Base-by-base conservation (phyloP, 2,888 invertebrate species). In the Hypselothyrea guttata region DNA sequence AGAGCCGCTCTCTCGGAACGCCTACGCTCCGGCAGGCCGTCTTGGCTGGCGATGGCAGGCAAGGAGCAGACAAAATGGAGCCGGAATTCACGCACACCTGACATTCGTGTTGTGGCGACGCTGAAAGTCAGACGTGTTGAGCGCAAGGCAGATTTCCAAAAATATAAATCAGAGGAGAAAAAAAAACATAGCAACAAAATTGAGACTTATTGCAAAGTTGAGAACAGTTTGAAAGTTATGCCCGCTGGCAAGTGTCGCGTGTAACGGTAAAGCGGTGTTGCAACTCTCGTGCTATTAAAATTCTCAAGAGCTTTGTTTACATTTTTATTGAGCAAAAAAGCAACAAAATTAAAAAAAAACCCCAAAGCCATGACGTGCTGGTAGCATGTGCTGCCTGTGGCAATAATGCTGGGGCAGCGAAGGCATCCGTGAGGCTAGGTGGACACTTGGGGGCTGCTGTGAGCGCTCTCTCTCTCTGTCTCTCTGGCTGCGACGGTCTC, bases 21-120 rank as follows among this genome's bases (percentile, higher is more conserved):
- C 62, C 41, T 54, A 51, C 59, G 56, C 62, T 67, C 48, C n/a
- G 51, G 51, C 47, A 22, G 27, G 31, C 3, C 22, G 22, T 5
- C 22, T 5, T 22, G 22, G 5, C 42, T 11, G 44, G 54, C 54
- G 18, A 31, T 57, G 18, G 52, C 56, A 60, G 37, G 35, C 46
- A 60, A 51, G 57, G 54, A 75, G 66, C 72, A 71, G 61, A 69
- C 61, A 54, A 69, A 71, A 62, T 64, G 70, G 64, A 81, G 79
- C 84, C 86, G 84, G 79, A 83, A 75, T 79, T 54, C 58, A 73
- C 63, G 84, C 81, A 79, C 78, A 85, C 86, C 85, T 88, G 88
- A 78, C 87, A 88, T 82, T 82, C 85, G 82, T 82, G 86, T 82
- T 82, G 86, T 82, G 81, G 86, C 81, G 70, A 84, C 71, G 82